These are phyloP conservation scores for Heteromormyrus szaboi DNA, from an alignment of 2,797 vertebrate genomes.

Conservation along the genomic window DNA sequence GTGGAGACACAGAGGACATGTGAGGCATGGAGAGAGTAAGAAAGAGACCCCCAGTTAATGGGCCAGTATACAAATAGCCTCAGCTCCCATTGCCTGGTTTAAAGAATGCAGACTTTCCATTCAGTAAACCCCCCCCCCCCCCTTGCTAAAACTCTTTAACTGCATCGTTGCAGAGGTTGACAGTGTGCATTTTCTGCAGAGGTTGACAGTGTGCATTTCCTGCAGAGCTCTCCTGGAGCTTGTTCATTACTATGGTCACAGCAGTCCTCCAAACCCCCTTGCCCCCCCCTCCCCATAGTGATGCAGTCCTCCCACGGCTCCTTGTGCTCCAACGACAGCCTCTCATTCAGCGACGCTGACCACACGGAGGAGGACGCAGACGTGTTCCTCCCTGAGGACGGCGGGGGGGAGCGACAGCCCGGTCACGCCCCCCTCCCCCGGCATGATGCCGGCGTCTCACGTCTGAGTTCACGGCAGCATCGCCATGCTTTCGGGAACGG, in stretches of 20 bases:
- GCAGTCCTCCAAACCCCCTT: not conserved
- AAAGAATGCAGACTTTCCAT: not conserved
- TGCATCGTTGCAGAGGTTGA: not conserved
- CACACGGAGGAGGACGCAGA: slow-evolving; percentile 57
- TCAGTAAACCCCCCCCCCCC: not conserved
- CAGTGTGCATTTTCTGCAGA: not conserved
- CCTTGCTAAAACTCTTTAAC: not conserved
- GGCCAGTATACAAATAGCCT: slow-evolving; percentile 1
- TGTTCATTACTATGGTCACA: not conserved
- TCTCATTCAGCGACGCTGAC: slow-evolving; percentile 62
- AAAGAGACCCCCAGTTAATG: slow-evolving; percentile 36
- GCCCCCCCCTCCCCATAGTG: slow-evolving; percentile 25
- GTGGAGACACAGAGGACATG: slow-evolving; percentile 31
- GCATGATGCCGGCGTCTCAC: slow-evolving; percentile 25
- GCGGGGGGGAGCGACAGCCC: slow-evolving; percentile 19
- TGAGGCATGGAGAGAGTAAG: slow-evolving; percentile 36
- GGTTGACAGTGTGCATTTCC: not conserved
- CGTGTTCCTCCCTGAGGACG: slow-evolving; percentile 59
- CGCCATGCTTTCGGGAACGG: slow-evolving; percentile 49
- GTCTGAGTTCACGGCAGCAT: slow-evolving; percentile 54
- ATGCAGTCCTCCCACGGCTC: slow-evolving; percentile 71
- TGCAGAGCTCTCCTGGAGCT: not conserved
- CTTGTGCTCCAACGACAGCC: slow-evolving; percentile 59
- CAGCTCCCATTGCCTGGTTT: slow-evolving; percentile 2
- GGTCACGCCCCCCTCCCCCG: slow-evolving; percentile 6